Percentiles rank a stretch among this genome's conserved stretches.
Evolutionary conservation across 2,797 vertebrate genomes (phyloP).

Genomic region (Hozukius guyotensis): DNA sequence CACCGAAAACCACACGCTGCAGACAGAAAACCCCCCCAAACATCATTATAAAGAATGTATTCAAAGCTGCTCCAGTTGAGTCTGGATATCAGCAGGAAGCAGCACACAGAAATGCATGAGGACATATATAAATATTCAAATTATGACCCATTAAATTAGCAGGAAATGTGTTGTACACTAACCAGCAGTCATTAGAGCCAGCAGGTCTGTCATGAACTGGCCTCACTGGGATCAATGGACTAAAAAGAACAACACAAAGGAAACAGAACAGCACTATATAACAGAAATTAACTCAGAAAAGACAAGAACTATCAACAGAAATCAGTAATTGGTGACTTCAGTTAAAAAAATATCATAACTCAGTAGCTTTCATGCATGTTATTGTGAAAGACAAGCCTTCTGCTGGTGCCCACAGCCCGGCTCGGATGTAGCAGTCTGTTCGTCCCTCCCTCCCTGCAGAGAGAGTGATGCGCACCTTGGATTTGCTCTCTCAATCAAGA

Average conservation of each 20-base stretch:
- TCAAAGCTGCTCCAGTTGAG: neutral
- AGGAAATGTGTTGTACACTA: neutral
- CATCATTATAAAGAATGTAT: neutral
- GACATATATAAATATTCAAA: neutral
- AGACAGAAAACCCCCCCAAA: neutral
- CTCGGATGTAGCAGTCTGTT: conserved; percentile 12
- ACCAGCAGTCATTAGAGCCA: neutral
- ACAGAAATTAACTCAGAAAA: neutral
- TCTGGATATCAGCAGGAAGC: neutral
- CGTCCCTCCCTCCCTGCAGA: conserved; percentile 11
- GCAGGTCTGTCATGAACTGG: neutral
- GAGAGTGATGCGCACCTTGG: conserved; percentile 75
- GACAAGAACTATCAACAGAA: neutral
- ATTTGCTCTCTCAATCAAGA: conserved; percentile 73
- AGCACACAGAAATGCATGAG: neutral
- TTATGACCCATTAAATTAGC: neutral
- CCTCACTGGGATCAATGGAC: neutral
- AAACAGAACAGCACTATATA: neutral
- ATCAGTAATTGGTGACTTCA: neutral
- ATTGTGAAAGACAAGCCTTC: neutral
- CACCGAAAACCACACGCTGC: neutral
- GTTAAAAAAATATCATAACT: no score
- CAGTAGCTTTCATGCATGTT: neutral
- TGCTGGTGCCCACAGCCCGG: neutral
- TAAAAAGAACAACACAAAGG: neutral